Base-by-base conservation (phyloP, 1,140 invertebrate genomes). In the Holotrichia oblita region DNA sequence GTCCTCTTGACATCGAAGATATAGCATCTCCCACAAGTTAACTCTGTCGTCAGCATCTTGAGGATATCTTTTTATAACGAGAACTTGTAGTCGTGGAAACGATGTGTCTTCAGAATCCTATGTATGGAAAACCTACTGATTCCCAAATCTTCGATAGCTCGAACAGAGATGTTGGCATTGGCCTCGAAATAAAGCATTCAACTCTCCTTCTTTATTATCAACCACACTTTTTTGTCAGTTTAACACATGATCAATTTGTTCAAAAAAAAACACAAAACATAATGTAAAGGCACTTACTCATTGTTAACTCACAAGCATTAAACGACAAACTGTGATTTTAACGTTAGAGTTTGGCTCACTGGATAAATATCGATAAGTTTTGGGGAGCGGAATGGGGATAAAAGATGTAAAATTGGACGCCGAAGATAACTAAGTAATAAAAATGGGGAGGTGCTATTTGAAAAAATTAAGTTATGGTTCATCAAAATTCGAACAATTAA, bases 231-330 rank as follows among this genome's bases (percentile, higher is more conserved):
- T 72, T 48, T 10, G n/a, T 2, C 44, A 6, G 7, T 48, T 48
- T 48, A 48, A 48, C 44, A 8, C 44, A 3, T 40, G 0, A 72
- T 12, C 64, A 72, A 40, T 40, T 40, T 6, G 12, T 40, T 10
- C 10, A 72, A 72, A 72, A 72, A 72, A 72, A 72, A 72, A 6
- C 12, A 72, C 20, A 72, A 72, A 72, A 22, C 6, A 10, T 72
- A n/a, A n/a, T n/a, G n/a, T n/a, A n/a, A n/a, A n/a, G n/a, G n/a
- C n/a, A n/a, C n/a, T n/a, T n/a, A n/a, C n/a, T n/a, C n/a, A n/a
- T n/a, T n/a, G n/a, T n/a, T n/a, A n/a, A n/a, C n/a, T n/a, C n/a
- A n/a, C n/a, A n/a, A n/a, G n/a, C n/a, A n/a, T n/a, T n/a, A n/a
- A n/a, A n/a, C n/a, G n/a, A n/a, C n/a, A n/a, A n/a, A n/a, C n/a